phyloP scores from a whole-genome alignment of 2,888 invertebrate species.

The Hydropsyche betteni region DNA sequence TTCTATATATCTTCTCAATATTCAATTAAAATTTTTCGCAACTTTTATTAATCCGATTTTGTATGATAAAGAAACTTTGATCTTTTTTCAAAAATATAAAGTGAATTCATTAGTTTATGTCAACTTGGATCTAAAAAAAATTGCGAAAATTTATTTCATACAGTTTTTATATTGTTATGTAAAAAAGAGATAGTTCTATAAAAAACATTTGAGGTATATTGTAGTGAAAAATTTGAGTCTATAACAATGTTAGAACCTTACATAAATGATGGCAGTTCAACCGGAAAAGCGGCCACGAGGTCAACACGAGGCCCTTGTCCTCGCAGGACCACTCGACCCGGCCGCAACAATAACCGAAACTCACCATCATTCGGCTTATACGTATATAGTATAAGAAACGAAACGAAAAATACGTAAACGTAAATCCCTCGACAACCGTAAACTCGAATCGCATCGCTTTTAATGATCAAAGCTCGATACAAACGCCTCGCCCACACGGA shows the following conservation, averaged over 20 bases:
- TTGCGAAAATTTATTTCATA: no score
- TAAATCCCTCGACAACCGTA: constrained; percentile 32
- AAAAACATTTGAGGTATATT: no score
- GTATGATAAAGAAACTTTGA: no score
- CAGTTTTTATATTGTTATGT: no score
- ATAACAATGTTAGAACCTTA: no score
- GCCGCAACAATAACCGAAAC: constrained; percentile 15
- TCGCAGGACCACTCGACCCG: background rate
- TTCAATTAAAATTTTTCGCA: background rate
- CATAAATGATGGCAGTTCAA: background rate
- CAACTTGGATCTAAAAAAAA: no score
- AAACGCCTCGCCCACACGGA: background rate
- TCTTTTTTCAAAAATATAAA: no score
- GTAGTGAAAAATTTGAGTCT: no score
- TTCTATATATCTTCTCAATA: constrained; percentile 18
- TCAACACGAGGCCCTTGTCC: background rate
- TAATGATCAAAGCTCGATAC: constrained; percentile 35
- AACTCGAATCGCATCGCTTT: constrained; percentile 36
- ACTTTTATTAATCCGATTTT: no score
- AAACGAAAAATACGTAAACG: constrained; percentile 10
- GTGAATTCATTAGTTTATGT: no score
- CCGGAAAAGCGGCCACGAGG: constrained; percentile 4
- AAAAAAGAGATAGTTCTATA: no score
- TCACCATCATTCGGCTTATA: constrained; percentile 9
- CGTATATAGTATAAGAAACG: background rate